Base-by-base conservation (phyloP, 2,888 invertebrate genomes). In the Barypeithes pellucidus region DNA sequence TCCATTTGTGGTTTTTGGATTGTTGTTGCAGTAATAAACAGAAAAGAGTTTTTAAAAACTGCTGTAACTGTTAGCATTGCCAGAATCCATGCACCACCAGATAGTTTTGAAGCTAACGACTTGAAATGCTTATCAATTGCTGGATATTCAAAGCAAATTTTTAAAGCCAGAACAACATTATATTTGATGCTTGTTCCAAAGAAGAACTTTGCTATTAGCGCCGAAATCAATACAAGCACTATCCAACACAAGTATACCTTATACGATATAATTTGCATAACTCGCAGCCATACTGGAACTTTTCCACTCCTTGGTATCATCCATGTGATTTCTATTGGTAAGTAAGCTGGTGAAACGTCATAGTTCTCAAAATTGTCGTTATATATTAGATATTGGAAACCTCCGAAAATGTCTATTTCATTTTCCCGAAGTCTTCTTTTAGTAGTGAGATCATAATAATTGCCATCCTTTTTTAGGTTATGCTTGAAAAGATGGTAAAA, bases 11-110 rank as follows among this genome's bases (percentile, higher is more conserved):
- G 29, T 0, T 3, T 5, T 18, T 20, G 47, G 14, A 52, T 8
- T 20, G 47, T 14, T 8, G 52, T 52, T n/a, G 29, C 52, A 8
- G 52, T 52, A n/a, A 52, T 52, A 14, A n/a, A 24, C 8, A 22
- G 5, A 22, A 52, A 29, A 0, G 24, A 52, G 8, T 52, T 52
- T 22, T 52, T 52, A 14, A 52, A 52, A 52, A 52, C 8, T 29
- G 52, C 20, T 14, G 52, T n/a, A 5, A 52, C n/a, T n/a, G 14
- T 52, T 7, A 52, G 29, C 14, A 29, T 8, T 12, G 29, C 52
- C 2, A 52, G 12, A n/a, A 52, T 52, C 52, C 52, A 52, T 0
- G 14, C 12, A 29, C 29, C 29, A n/a, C n/a, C 14, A 52, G 7
- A 24, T 14, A 52, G 1, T 29, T 52, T 24, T n/a, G 20, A 12